Conservation (phyloP, 2,888 invertebrate genomes). For the Eristalis intricaria region DNA sequence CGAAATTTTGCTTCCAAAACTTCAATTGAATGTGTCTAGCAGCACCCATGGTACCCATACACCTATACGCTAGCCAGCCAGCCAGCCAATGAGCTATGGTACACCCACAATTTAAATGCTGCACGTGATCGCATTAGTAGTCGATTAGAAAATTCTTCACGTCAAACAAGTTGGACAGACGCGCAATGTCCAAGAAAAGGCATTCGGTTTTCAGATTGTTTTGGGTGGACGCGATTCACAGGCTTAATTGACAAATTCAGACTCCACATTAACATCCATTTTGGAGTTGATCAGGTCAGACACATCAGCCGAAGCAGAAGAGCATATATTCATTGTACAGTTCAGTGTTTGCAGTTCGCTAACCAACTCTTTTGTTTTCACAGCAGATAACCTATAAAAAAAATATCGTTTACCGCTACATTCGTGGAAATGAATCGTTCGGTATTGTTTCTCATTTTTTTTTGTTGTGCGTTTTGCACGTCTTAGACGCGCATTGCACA, state of each 20-base stretch:
- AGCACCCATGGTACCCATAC: background rate
- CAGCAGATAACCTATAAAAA: constrained; percentile 56
- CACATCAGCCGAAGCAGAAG: background rate
- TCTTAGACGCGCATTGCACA: constrained; percentile 56
- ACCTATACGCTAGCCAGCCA: constrained; percentile 4
- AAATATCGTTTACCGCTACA: constrained; percentile 60
- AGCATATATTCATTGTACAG: background rate
- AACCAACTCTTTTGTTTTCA: constrained; percentile 65
- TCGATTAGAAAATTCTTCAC: constrained; percentile 73
- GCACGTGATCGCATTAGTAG: constrained; percentile 73
- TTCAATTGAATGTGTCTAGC: constrained; percentile 41
- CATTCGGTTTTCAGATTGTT: constrained; percentile 9
- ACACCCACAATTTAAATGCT: constrained; percentile 70
- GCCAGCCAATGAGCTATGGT: constrained; percentile 5
- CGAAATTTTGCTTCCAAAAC: constrained; percentile 37
- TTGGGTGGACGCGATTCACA: background rate
- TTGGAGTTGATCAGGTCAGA: constrained; percentile 1
- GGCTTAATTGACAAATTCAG: constrained; percentile 36
- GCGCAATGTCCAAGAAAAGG: constrained; percentile 28
- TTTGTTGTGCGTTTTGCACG: constrained; percentile 51
- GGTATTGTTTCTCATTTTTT: background rate
- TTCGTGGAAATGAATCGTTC: constrained; percentile 59
- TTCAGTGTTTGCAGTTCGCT: constrained; percentile 36
- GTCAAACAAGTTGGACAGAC: constrained; percentile 58
- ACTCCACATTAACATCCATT: constrained; percentile 24